Percentiles rank a stretch among this genome's conserved stretches.
phyloP scores from a whole-genome alignment of 2,113 vertebrate genomes.

The Chaenogobius annularis region DNA sequence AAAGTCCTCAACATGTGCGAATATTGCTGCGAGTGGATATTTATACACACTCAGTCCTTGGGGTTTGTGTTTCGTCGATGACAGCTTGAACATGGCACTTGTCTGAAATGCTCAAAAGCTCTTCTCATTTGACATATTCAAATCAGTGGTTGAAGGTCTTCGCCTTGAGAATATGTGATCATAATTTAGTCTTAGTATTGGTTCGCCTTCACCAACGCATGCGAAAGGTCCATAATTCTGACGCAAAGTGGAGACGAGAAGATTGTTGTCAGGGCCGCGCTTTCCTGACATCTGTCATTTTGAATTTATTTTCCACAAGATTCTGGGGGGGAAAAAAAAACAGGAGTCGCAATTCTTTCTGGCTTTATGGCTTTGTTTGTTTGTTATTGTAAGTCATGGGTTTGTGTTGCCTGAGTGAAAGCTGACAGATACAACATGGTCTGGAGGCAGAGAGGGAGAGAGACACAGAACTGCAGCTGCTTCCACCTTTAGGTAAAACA shows the following conservation, averaged over 20 bases:
- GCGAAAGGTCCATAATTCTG: constrained; percentile 8
- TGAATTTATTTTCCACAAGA: constrained; percentile 56
- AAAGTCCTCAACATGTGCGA: too few species aligned
- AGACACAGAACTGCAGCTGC: constrained; percentile 49
- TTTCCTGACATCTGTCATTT: constrained; percentile 66
- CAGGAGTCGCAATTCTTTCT: constrained; percentile 51
- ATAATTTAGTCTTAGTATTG: constrained; percentile 34
- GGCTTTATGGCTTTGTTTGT: constrained; percentile 49
- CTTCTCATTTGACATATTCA: neutral
- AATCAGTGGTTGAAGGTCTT: constrained; percentile 6
- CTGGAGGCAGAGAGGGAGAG: constrained; percentile 41
- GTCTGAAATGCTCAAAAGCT: neutral
- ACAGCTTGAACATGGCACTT: neutral
- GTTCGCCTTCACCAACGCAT: constrained; percentile 35
- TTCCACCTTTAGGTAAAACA: constrained; percentile 44
- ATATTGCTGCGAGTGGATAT: too few species aligned
- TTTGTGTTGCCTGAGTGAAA: constrained; percentile 44
- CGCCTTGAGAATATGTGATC: constrained; percentile 32
- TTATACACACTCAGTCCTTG: neutral
- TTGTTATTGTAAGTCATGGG: constrained; percentile 44
- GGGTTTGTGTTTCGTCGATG: neutral
- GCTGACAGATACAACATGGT: constrained; percentile 42
- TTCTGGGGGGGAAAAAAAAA: constrained; percentile 43
- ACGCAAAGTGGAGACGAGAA: constrained; percentile 18
- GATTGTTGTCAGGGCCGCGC: constrained; percentile 43